Conservation (phyloP, 2,888 invertebrate species). For the Lycophotia porphyrea region DNA sequence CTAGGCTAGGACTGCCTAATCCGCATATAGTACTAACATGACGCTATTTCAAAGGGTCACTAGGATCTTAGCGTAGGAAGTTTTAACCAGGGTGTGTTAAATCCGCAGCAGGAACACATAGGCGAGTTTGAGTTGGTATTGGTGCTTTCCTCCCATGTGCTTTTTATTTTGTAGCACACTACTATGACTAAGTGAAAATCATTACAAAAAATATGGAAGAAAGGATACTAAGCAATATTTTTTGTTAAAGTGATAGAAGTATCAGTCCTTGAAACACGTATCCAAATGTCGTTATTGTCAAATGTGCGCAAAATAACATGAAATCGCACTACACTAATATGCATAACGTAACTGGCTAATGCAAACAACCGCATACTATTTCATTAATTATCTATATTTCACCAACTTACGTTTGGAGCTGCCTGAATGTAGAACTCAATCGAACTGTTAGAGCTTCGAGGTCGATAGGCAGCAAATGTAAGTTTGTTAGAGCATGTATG, state of each 20-base stretch:
- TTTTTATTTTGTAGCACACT: neutral
- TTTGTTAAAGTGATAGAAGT: neutral
- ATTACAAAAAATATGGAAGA: neutral
- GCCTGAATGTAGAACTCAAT: constrained; percentile 34
- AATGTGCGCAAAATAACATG: constrained; percentile 42
- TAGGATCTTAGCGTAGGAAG: no score
- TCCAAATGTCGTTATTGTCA: constrained; percentile 37
- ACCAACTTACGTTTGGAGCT: constrained; percentile 27
- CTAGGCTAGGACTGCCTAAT: no score
- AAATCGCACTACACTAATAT: constrained; percentile 34
- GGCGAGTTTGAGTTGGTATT: no score
- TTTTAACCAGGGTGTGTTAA: no score
- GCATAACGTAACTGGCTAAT: constrained; percentile 44
- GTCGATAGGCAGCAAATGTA: constrained; percentile 10
- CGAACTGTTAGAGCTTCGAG: neutral
- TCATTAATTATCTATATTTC: constrained; percentile 49
- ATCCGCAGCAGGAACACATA: no score
- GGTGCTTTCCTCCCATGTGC: neutral
- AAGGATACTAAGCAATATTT: neutral
- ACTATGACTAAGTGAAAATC: neutral
- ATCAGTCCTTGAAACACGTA: neutral
- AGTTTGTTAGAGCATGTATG: constrained; percentile 16
- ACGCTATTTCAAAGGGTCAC: no score
- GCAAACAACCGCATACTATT: constrained; percentile 53
- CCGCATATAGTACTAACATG: no score